Evolutionary conservation across 2,113 vertebrate species (phyloP).

Genomic region (Channa argus): DNA sequence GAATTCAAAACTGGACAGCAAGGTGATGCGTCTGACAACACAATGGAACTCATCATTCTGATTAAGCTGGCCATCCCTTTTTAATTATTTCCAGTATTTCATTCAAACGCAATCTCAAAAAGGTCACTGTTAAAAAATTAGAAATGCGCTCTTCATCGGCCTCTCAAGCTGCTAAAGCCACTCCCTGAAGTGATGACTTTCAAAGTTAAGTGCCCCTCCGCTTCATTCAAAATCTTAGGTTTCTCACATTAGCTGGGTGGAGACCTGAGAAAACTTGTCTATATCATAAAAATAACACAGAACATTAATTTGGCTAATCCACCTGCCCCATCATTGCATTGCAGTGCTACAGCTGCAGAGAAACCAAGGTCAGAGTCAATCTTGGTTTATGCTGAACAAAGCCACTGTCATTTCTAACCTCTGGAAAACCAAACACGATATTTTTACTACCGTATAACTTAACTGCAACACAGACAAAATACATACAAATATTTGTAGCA

Average conservation of each 20-base stretch:
- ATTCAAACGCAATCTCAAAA: constrained; percentile 53
- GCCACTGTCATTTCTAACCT: constrained; percentile 31
- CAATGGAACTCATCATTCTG: constrained; percentile 57
- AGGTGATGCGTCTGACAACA: constrained; percentile 50
- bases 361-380: constrained; percentile 56
- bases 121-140: constrained; percentile 60
- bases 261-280: constrained; percentile 7
- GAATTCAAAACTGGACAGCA: constrained; percentile 43
- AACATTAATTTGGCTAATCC: constrained; percentile 23
- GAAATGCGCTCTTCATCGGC: constrained; percentile 44
- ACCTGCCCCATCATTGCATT: constrained; percentile 37
- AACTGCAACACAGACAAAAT: not conserved
- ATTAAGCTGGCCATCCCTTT: constrained; percentile 49
- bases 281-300: constrained; percentile 30
- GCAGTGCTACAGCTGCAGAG: constrained; percentile 35
- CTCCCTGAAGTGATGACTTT: constrained; percentile 52
- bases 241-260: constrained; percentile 29
- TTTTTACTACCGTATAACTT: not conserved
- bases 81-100: constrained; percentile 61
- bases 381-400: constrained; percentile 57
- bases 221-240: constrained; percentile 25
- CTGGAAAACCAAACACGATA: constrained; percentile 25
- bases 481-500: not conserved
- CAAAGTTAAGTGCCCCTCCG: constrained; percentile 35
- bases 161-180: constrained; percentile 24